Base-by-base conservation (phyloP, 2,797 vertebrate species). In the Alca torda region DNA sequence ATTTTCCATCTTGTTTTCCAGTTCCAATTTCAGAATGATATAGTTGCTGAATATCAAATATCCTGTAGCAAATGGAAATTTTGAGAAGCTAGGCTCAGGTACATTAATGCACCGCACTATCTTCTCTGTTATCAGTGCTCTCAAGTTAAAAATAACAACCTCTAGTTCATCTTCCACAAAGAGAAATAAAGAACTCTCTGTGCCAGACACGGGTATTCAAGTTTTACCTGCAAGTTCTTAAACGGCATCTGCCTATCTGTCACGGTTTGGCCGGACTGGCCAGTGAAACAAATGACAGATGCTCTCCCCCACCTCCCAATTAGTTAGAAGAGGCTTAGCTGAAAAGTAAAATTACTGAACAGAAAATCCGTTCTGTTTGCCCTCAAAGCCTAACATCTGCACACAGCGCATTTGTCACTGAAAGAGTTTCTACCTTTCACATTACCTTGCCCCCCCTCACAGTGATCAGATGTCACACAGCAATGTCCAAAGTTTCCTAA, bases 1-100 rank as follows among this genome's bases (percentile, higher is more conserved):
- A 30, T 72, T 96, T 91, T 92, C 65, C 65, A n/a, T 63, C 28
- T 41, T 90, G 67, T 60, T 90, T 91, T 81, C 65, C 79, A 94
- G 4, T 73, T 81, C 53, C 46, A 72, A 43, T 72, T 91, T 57
- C 65, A 89, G 79, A 80, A 78, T 35, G 7, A 65, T 16, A 39
- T 2, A 75, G 59, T 3, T 69, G 35, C 69, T 76, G 79, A 84
- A n/a, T 43, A 63, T 59, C 43, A 81, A 95, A 46, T 37, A 86
- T 18, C 41, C 50, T 54, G 26, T 4, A 79, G 56, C 79, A 89
- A 94, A 78, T 11, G 18, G 39, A 59, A 48, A 37, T 37, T 88
- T 48, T 75, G 64, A 93, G 37, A 94, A 82, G 37, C 60, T 43
- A 76, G 24, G 10, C 46, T 74, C 56, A 87, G 41, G 37, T 82